Evolutionary conservation across 2,888 invertebrate genomes (phyloP), one percentile per base, ranked within the genome.

Genomic region (Nemotelus pantherinus): DNA sequence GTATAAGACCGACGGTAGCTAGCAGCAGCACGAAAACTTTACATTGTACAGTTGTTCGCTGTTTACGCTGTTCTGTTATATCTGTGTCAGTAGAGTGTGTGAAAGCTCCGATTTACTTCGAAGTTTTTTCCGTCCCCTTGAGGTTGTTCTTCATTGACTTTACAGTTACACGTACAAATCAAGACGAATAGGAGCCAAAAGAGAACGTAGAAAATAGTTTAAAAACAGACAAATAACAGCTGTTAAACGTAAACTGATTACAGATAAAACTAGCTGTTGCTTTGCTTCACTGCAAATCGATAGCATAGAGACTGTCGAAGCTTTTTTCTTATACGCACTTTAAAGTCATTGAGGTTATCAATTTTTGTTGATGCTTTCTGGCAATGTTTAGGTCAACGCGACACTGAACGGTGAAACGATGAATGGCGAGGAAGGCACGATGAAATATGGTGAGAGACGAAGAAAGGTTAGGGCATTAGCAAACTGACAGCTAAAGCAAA

Each of bases 21-120:
- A 53, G 53, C 53, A 7, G 10, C 10, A 53, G 53, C 7, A 53
- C 7, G 10, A 53, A 10, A 53, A 10, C 6, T 53, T 7, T 10
- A 53, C 10, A 53, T 53, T 53, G 53, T 53, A 53, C 53, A 53
- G 53, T 53, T 53, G 53, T 6, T 7, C 53, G 53, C 10, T 53
- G 53, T 53, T 53, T 6, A 10, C 53, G 10, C 10, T 6, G 7
- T 53, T 7, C 53, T 10, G 25, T 25, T 25, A 25, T 10, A 53
- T 53, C 7, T 53, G 53, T 53, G 53, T 53, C 53, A 53, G 53
- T 53, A 10, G 53, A 53, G 53, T 53, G 53, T 53, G 53, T 53
- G 53, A 53, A 53, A 53, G 53, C 53, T 53, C 10, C 7, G 53
- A 53, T 10, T 53, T 7, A 10, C 53, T 10, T 10, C 53, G 7